These are phyloP conservation scores for Isoperla grammatica DNA, from an alignment of 2,888 invertebrate species.

Conservation along the genomic window DNA sequence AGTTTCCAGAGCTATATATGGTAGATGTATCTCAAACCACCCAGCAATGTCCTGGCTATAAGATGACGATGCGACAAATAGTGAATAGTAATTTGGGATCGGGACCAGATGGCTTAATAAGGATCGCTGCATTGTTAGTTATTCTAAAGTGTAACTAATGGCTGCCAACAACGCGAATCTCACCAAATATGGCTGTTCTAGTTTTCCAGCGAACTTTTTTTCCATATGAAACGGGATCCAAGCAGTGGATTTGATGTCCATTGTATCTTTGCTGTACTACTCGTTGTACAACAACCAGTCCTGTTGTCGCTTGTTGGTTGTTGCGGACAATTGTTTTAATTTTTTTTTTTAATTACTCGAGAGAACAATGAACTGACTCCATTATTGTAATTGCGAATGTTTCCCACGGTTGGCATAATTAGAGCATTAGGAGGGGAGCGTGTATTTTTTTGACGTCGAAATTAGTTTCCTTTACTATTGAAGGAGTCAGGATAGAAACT, in stretches of 20 bases:
- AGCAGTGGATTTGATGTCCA: no score
- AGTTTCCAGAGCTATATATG: no score
- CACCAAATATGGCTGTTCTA: background rate
- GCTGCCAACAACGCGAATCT: background rate
- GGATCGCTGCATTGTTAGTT: background rate
- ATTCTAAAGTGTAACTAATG: background rate
- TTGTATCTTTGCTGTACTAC: no score
- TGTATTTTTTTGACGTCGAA: background rate
- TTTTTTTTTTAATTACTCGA: constrained; percentile 1
- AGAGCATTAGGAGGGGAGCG: constrained; percentile 8
- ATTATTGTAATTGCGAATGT: constrained; percentile 4
- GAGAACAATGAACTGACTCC: constrained; percentile 11
- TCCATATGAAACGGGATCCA: no score
- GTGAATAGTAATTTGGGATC: no score
- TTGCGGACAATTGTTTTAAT: background rate
- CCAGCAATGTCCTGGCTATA: no score
- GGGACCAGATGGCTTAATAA: no score
- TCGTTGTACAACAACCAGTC: no score
- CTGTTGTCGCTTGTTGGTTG: background rate
- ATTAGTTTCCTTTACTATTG: no score
- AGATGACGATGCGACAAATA: no score
- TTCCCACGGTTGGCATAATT: constrained; percentile 7
- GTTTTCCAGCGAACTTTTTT: background rate
- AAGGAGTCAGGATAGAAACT: no score
- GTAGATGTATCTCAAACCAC: no score